Percentiles rank a stretch among this genome's conserved stretches.
These are phyloP conservation scores for Ridgeia piscesae DNA, from an alignment of 1,140 invertebrate species.

Conservation along the genomic window DNA sequence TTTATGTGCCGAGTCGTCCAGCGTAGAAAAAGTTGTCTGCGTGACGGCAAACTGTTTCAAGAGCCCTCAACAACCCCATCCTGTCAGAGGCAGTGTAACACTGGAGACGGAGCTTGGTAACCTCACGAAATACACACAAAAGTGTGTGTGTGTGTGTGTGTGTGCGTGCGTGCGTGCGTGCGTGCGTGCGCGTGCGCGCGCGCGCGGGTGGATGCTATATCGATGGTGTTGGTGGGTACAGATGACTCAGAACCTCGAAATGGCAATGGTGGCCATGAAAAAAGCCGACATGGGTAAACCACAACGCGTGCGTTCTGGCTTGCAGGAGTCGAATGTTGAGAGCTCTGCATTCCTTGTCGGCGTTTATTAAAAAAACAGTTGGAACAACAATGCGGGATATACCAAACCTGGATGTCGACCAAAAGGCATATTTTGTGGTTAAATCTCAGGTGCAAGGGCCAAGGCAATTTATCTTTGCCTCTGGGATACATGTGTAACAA, in stretches of 20 bases:
- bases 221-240: not conserved
- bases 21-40: too few relatives aligned
- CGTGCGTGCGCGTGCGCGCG: not conserved
- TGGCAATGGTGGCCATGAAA: not conserved
- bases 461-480: not conserved
- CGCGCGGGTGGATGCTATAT: not conserved
- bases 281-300: not conserved
- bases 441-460: not conserved
- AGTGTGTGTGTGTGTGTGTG: too few relatives aligned
- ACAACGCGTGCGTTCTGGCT: too few relatives aligned
- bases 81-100: too few relatives aligned
- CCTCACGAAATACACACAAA: too few relatives aligned
- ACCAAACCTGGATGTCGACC: not conserved
- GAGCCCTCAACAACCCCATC: too few relatives aligned
- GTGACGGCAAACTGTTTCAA: too few relatives aligned
- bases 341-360: not conserved
- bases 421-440: not conserved
- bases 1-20: too few relatives aligned
- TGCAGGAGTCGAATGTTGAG: not conserved
- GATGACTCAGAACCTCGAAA: not conserved
- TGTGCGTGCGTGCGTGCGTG: too few relatives aligned
- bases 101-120: too few relatives aligned
- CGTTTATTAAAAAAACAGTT: not conserved
- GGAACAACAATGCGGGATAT: not conserved
- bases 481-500: not conserved